Base-by-base conservation (phyloP, 2,888 invertebrate species). In the Trachelus stipa region DNA sequence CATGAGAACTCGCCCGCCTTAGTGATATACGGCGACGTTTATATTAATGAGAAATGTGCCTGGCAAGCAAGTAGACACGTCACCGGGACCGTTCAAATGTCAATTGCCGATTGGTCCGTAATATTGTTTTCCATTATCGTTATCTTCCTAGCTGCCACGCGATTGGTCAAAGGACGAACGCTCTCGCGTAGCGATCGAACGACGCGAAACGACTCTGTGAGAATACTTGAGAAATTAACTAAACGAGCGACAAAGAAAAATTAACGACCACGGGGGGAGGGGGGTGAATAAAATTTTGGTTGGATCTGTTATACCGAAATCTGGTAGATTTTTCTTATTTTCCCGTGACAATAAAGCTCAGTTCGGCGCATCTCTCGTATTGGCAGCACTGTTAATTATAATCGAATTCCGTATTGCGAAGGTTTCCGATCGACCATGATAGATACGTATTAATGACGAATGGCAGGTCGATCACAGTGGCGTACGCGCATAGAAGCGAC, bases 11-110 rank as follows among this genome's bases (percentile, higher is more conserved):
- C 56, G 56, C 23, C 23, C 56, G 56, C 56, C 56, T 6, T 12
- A 12, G 12, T 68, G 86, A 87, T 85, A 86, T 85, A 86, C 84
- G 86, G 83, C 81, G 84, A 87, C 85, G 82, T 86, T 87, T 87
- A 84, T 85, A 86, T 87, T 86, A 86, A 87, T 86, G 84, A 86
- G 85, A 87, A 87, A 82, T 85, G 80, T 81, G 81, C 82, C 83
- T 77, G 75, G 77, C 71, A 23, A 56, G 80, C 77, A 74, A 79
- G 80, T 78, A 83, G 83, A 86, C 83, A 78, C 83, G 78, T 82
- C 76, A 81, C 79, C 80, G 79, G 73, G 69, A 79, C 74, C 80
- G 78, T 78, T 77, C 80, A 81, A 80, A 81, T 81, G 80, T 69
- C 79, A 80, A 82, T 81, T 79, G 77, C 78, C 79, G 79, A 83